Evolutionary conservation across 2,113 vertebrate genomes (phyloP).

Genomic region (Capreolus pygargus): DNA sequence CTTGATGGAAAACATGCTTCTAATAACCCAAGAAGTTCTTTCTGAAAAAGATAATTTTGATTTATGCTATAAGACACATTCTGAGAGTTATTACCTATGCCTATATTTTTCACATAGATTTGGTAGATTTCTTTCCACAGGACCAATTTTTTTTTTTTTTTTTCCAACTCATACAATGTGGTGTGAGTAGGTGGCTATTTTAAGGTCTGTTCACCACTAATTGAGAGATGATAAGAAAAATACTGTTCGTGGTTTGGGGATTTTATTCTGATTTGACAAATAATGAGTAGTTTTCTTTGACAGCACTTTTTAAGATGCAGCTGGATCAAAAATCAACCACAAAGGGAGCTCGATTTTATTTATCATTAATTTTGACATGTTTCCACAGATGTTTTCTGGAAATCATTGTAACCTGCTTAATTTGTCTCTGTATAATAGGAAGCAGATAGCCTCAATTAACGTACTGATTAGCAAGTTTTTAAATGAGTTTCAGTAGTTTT

Average conservation of each 20-base stretch:
- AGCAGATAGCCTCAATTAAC: constrained; percentile 80
- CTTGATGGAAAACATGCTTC: not conserved
- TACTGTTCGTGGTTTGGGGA: constrained; percentile 26
- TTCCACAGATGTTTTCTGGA: constrained; percentile 81
- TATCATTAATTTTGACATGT: constrained; percentile 79
- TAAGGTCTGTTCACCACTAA: not conserved
- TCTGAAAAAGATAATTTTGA: not conserved
- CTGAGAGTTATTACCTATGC: not conserved
- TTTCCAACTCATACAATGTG: not conserved
- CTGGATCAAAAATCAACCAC: constrained; percentile 66
- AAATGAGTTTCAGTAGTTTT: constrained; percentile 80
- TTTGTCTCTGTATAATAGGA: constrained; percentile 78
- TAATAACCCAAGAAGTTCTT: not conserved
- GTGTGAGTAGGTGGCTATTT: not conserved
- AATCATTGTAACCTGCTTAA: constrained; percentile 78
- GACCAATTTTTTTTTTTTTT: not conserved
- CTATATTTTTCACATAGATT: not conserved
- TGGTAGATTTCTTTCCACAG: not conserved
- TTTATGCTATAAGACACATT: not conserved
- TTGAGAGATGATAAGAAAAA: constrained; percentile 50
- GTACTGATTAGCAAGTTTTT: constrained; percentile 79
- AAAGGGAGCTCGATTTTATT: constrained; percentile 73
- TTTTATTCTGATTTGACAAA: constrained; percentile 45
- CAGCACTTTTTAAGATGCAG: constrained; percentile 56
- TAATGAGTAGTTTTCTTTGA: constrained; percentile 56